A percentile compares a stretch with the other conserved stretches of the same genome.
These are phyloP conservation scores for Dendroctonus valens DNA, from an alignment of 1,140 invertebrate species.

Conservation along the genomic window DNA sequence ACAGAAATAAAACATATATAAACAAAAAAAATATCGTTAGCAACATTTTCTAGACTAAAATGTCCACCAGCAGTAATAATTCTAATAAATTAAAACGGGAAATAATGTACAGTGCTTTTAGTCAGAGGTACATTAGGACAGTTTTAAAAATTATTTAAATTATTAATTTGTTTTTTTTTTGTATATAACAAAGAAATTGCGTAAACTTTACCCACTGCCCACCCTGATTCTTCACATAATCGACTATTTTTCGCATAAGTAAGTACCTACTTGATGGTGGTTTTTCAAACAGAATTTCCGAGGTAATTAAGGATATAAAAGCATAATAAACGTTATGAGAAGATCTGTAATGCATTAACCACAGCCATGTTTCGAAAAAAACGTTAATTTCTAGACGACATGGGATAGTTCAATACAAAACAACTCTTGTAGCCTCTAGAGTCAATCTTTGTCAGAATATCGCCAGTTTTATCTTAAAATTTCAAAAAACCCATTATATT, in stretches of 20 bases:
- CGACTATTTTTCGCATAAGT: no score
- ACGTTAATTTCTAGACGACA: conserved; percentile 10
- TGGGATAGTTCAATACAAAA: conserved; percentile 18
- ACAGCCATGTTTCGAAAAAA: conserved; percentile 17
- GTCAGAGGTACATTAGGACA: conserved; percentile 44
- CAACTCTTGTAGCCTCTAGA: conserved; percentile 9
- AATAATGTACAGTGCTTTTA: conserved; percentile 45
- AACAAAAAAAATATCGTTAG: conserved; percentile 45
- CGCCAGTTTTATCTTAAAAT: not conserved
- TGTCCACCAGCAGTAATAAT: conserved; percentile 47
- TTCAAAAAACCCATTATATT: not conserved
- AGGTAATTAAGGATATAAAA: not conserved
- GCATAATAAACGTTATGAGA: not conserved
- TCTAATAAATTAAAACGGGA: conserved; percentile 44
- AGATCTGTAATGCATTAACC: conserved; percentile 8
- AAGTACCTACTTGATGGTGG: not conserved
- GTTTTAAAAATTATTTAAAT: conserved; percentile 44
- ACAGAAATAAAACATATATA: conserved; percentile 51
- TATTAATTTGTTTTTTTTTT: conserved; percentile 36
- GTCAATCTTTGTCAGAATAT: conserved; percentile 20
- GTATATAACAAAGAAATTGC: conserved; percentile 44
- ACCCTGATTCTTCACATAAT: conserved; percentile 33
- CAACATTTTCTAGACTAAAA: conserved; percentile 45
- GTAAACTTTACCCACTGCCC: conserved; percentile 45
- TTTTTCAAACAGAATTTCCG: conserved; percentile 42